A percentile compares a stretch with the other conserved stretches of the same genome.
phyloP scores from a whole-genome alignment of 1,140 invertebrate genomes.

The Trichonephila clavipes region DNA sequence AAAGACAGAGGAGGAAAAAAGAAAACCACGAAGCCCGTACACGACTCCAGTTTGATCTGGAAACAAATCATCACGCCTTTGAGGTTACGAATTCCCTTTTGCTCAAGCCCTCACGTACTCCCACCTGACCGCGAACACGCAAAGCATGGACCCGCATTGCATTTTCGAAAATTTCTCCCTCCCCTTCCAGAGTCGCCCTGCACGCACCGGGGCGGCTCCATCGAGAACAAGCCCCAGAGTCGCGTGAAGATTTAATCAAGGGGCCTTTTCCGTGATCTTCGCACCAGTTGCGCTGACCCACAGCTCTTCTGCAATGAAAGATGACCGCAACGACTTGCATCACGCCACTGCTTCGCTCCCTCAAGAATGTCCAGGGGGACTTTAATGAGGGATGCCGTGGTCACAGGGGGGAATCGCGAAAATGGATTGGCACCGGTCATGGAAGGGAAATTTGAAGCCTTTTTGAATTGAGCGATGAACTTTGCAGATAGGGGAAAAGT shows the following conservation, averaged over 20 bases:
- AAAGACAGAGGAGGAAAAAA: too few species aligned
- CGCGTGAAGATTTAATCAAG: constrained; percentile 67
- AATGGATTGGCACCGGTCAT: neutral
- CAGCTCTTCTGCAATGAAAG: constrained; percentile 55
- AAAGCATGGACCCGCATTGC: constrained; percentile 16
- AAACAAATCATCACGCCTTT: constrained; percentile 20
- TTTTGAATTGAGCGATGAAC: neutral
- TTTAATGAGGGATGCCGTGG: constrained; percentile 15
- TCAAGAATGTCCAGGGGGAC: constrained; percentile 15
- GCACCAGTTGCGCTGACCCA: constrained; percentile 66
- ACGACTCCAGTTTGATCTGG: neutral
- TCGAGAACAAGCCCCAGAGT: constrained; percentile 14
- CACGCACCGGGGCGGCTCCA: constrained; percentile 28
- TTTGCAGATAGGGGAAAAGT: neutral
- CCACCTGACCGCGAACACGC: constrained; percentile 9
- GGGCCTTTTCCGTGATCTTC: constrained; percentile 44
- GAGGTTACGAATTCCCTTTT: neutral
- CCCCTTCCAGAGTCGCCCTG: constrained; percentile 17
- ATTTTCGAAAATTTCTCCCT: neutral
- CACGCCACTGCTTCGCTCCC: neutral
- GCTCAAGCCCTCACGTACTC: neutral
- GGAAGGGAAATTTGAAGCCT: neutral
- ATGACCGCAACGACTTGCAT: constrained; percentile 41
- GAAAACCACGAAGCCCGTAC: neutral
- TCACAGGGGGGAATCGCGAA: neutral